A percentile compares a stretch with the other conserved stretches of the same genome.
Evolutionary conservation across 2,888 invertebrate species (phyloP).

Genomic region (Adelognathus sp.): DNA sequence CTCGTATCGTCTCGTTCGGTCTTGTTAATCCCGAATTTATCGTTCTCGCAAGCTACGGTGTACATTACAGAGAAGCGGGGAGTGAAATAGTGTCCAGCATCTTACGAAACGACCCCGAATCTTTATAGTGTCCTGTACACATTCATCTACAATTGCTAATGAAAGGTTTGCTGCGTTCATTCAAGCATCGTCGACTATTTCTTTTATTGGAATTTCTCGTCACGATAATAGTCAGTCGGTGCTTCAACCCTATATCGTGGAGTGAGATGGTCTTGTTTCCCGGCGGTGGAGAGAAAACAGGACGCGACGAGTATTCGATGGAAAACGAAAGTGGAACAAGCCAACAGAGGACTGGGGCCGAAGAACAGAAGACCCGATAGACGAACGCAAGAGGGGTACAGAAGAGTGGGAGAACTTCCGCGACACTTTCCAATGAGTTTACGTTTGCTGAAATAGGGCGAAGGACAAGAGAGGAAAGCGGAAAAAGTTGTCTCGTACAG

Average conservation of each 20-base stretch:
- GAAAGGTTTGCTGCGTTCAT: background rate
- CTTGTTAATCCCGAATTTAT: conserved; percentile 3
- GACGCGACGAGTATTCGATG: background rate
- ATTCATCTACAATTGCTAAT: background rate
- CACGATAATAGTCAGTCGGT: background rate
- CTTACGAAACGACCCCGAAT: background rate
- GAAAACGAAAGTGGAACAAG: conserved; percentile 6
- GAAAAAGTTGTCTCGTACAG: background rate
- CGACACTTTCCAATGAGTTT: conserved; percentile 14
- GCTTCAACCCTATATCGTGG: background rate
- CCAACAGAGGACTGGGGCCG: background rate
- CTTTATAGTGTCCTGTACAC: background rate
- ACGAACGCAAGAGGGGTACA: background rate
- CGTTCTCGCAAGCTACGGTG: background rate
- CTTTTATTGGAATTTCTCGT: background rate
- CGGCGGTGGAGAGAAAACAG: background rate
- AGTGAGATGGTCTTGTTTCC: background rate
- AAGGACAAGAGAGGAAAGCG: background rate
- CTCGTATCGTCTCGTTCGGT: background rate
- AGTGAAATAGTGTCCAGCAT: background rate
- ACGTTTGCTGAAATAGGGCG: background rate
- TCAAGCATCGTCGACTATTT: background rate
- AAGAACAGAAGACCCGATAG: background rate
- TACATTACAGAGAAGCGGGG: background rate
- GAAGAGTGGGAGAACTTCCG: background rate